Evolutionary conservation across 2,113 vertebrate genomes (phyloP), one percentile per base, ranked within the genome.

Genomic region (Thermophis baileyi): DNA sequence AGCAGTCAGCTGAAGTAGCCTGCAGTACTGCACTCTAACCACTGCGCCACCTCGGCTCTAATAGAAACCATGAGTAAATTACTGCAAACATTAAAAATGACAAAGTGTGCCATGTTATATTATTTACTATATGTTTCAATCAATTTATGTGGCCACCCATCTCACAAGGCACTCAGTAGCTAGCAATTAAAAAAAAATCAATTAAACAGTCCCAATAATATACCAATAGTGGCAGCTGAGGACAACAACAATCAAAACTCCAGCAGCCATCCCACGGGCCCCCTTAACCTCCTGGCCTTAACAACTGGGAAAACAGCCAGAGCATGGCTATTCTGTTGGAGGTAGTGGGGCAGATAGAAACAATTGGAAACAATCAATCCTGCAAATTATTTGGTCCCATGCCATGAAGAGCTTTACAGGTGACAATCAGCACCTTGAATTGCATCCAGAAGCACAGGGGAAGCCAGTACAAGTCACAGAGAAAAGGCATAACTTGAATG

Each of bases 1-100:
- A n/a, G n/a, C n/a, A n/a, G n/a, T n/a, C n/a, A n/a, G n/a, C n/a
- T n/a, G n/a, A n/a, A n/a, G n/a, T n/a, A n/a, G n/a, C n/a, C n/a
- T n/a, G n/a, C n/a, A n/a, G n/a, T n/a, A n/a, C n/a, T n/a, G n/a
- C n/a, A n/a, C n/a, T n/a, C n/a, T n/a, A n/a, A n/a, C n/a, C n/a
- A n/a, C n/a, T n/a, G n/a, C n/a, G n/a, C n/a, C n/a, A n/a, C n/a
- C n/a, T n/a, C n/a, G n/a, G n/a, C n/a, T n/a, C n/a, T n/a, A n/a
- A n/a, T 96, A 96, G 92, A 96, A 97, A 96, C 96, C 95, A 94
- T 81, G 97, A 89, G 54, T 24, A 89, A 46, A 89, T 51, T 88
- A 46, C 24, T 63, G 74, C 46, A 74, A 74, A 47, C 88, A 89
- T 55, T 88, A 20, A 20, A 55, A 57, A n/a, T 46, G 35, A 16